Conservation (phyloP, 2,797 vertebrate genomes). For the Sphaeramia orbicularis region DNA sequence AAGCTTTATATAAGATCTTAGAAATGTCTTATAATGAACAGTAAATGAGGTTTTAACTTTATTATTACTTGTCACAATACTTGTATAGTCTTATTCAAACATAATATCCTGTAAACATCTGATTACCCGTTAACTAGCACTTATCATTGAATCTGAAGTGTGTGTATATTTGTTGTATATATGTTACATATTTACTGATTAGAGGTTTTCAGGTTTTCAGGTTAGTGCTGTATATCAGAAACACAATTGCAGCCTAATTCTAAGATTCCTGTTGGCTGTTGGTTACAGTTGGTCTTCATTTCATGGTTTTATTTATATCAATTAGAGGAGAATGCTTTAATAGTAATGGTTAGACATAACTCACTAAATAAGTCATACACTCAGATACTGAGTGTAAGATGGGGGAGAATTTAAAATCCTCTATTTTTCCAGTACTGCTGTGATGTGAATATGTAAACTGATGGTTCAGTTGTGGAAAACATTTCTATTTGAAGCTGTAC, state of each 20-base stretch:
- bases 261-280: slow-evolving; percentile 9
- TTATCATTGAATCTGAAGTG: no score
- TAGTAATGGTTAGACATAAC: background rate
- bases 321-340: background rate
- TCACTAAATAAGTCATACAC: no score
- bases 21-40: no score
- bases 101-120: no score
- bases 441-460: background rate
- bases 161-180: slow-evolving; percentile 16
- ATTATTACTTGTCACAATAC: no score
- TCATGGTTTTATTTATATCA: slow-evolving; percentile 13
- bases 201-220: slow-evolving; percentile 7
- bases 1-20: no score
- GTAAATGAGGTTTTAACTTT: no score
- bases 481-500: background rate
- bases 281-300: slow-evolving; percentile 9
- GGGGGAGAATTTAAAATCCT: background rate
- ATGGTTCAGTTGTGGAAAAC: background rate
- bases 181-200: slow-evolving; percentile 7
- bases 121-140: no score
- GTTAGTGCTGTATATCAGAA: background rate
- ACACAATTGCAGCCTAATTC: background rate
- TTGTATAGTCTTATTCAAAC: no score
- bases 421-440: background rate
- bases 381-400: background rate